phyloP scores from a whole-genome alignment of 2,888 invertebrate genomes.

The Trissolcus brochymenae region DNA sequence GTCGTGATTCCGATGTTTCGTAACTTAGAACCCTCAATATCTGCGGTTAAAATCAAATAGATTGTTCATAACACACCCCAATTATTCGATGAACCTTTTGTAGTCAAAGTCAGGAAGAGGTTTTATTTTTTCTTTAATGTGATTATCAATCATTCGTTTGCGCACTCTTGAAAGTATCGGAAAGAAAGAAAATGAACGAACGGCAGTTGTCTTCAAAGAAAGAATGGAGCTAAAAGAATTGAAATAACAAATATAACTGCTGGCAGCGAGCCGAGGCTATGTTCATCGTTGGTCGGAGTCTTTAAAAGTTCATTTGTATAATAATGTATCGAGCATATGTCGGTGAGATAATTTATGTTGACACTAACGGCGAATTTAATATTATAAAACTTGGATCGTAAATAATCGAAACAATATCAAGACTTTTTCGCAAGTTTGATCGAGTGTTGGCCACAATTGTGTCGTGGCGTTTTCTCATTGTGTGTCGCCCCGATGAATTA shows the following conservation, averaged over 20 bases:
- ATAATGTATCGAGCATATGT: constrained; percentile 70
- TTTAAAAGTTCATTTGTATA: constrained; percentile 74
- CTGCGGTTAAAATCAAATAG: no score
- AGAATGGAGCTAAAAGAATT: constrained; percentile 54
- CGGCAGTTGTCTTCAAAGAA: constrained; percentile 11
- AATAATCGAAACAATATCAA: constrained; percentile 49
- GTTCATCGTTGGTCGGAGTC: constrained; percentile 62
- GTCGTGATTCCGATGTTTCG: constrained; percentile 7
- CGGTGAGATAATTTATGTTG: constrained; percentile 53
- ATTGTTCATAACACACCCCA: background rate
- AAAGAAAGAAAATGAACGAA: constrained; percentile 7
- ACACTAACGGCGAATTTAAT: constrained; percentile 48
- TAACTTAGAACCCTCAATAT: background rate
- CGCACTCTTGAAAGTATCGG: background rate
- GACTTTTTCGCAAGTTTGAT: constrained; percentile 54
- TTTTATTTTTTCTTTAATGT: background rate
- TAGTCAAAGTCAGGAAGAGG: background rate
- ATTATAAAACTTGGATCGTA: constrained; percentile 51
- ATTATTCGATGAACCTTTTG: background rate
- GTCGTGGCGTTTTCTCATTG: constrained; percentile 32
- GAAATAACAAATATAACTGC: constrained; percentile 62
- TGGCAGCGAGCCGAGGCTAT: constrained; percentile 62
- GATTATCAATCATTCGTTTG: background rate
- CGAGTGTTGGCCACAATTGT: constrained; percentile 44
- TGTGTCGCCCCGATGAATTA: constrained; percentile 22